A percentile compares a stretch with the other conserved stretches of the same genome.
These are phyloP conservation scores for Festucalex cinctus DNA, from an alignment of 2,113 vertebrate species.

Conservation along the genomic window DNA sequence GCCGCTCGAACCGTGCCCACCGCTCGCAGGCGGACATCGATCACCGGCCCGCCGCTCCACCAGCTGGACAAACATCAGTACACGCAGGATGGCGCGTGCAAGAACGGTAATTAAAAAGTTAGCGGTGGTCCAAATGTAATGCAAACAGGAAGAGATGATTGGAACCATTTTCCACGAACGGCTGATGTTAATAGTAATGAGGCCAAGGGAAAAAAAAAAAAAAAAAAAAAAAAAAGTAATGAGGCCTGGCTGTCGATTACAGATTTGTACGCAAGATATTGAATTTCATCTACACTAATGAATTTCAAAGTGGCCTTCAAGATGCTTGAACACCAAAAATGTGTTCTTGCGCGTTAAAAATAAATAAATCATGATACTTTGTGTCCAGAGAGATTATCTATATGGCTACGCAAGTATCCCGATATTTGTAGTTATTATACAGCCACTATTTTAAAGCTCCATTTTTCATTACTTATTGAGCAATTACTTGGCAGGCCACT, in stretches of 20 bases:
- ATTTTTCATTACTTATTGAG: too few species aligned
- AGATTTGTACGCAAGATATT: not conserved
- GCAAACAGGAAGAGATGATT: not conserved
- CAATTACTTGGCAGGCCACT: too few species aligned
- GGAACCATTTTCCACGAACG: not conserved
- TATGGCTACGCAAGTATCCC: too few species aligned
- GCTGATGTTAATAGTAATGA: not conserved
- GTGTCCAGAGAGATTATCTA: too few species aligned
- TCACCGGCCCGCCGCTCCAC: constrained; percentile 33
- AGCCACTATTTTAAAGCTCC: too few species aligned
- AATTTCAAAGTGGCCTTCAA: too few species aligned
- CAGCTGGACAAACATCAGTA: constrained; percentile 41
- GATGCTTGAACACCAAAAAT: too few species aligned
- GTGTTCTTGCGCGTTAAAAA: not conserved
- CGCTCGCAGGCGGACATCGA: constrained; percentile 51
- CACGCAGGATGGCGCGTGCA: not conserved
- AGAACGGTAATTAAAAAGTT: not conserved
- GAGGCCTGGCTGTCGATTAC: too few species aligned
- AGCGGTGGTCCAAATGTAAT: not conserved
- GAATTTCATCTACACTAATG: too few species aligned
- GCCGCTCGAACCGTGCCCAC: constrained; percentile 50
- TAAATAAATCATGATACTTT: too few species aligned
- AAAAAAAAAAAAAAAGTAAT: too few species aligned
- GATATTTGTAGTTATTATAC: too few species aligned
- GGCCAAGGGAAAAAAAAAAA: not conserved